phyloP scores from a whole-genome alignment of 2,797 vertebrate genomes.

The Cynodonichthys magdalenae region DNA sequence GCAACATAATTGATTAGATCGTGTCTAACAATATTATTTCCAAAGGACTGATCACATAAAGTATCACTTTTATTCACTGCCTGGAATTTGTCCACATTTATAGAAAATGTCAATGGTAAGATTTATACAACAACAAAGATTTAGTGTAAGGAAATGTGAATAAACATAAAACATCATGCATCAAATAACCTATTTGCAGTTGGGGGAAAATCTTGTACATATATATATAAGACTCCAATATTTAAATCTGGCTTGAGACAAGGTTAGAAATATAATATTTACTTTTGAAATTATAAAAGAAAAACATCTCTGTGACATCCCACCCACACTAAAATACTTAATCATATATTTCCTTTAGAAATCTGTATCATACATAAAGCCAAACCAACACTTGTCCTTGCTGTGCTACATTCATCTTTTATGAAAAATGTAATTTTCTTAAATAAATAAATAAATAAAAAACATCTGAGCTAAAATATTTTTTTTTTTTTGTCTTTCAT shows the following conservation, averaged over 20 bases:
- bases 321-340: slow-evolving; percentile 3
- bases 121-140: no score
- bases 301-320: neutral
- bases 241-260: neutral
- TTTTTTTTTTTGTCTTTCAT: slow-evolving; percentile 27
- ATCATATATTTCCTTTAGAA: neutral
- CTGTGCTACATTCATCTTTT: slow-evolving; percentile 19
- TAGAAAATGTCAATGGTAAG: no score
- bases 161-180: no score
- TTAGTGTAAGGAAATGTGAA: no score
- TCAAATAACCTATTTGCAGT: no score
- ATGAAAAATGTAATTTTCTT: slow-evolving; percentile 11
- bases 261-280: neutral
- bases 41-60: no score
- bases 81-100: no score
- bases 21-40: no score
- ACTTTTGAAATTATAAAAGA: neutral
- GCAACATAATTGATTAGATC: no score
- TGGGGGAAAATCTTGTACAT: no score
- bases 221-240: no score
- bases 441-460: neutral
- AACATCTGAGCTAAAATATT: slow-evolving; percentile 1
- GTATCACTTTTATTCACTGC: no score
- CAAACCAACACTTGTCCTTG: neutral
- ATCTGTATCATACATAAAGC: neutral